A percentile compares a stretch with the other conserved stretches of the same genome.
phyloP scores from a whole-genome alignment of 2,888 invertebrate species.

The Halictus quadricinctus region DNA sequence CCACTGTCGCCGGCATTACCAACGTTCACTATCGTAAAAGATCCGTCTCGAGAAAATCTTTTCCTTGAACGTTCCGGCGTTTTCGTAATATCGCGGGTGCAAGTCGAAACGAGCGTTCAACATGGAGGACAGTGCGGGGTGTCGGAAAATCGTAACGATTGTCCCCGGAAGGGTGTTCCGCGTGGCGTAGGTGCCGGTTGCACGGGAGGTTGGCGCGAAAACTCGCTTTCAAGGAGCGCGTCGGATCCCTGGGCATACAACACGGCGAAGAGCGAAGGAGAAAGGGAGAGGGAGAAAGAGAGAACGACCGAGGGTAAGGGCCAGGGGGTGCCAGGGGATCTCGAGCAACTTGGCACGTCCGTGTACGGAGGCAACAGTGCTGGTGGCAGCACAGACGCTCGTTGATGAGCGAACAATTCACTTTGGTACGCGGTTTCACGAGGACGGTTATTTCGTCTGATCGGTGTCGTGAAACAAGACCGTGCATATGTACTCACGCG shows the following conservation, averaged over 20 bases:
- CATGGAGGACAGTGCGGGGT: background rate
- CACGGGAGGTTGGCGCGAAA: slow-evolving; percentile 64
- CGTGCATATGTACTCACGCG: slow-evolving; percentile 56
- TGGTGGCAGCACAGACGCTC: slow-evolving; percentile 67
- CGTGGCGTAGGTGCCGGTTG: slow-evolving; percentile 25
- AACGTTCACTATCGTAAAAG: slow-evolving; percentile 68
- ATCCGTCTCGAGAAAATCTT: slow-evolving; percentile 62
- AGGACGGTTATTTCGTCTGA: slow-evolving; percentile 57
- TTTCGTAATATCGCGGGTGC: slow-evolving; percentile 23
- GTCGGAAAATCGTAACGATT: slow-evolving; percentile 8
- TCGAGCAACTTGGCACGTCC: slow-evolving; percentile 68
- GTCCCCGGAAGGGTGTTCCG: slow-evolving; percentile 10
- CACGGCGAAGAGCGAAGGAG: slow-evolving; percentile 29
- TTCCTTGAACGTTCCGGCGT: slow-evolving; percentile 40
- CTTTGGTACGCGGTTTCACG: slow-evolving; percentile 63
- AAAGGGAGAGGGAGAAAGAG: slow-evolving; percentile 42
- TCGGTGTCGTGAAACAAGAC: slow-evolving; percentile 55
- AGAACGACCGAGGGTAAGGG: slow-evolving; percentile 36
- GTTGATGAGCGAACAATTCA: slow-evolving; percentile 68
- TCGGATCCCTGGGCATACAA: slow-evolving; percentile 50
- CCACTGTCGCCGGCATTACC: slow-evolving; percentile 64
- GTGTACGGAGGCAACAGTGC: slow-evolving; percentile 65
- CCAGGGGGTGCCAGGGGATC: slow-evolving; percentile 62
- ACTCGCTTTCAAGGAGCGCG: slow-evolving; percentile 63
- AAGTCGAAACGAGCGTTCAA: background rate